These are phyloP conservation scores for Centroberyx gerrardi DNA, from an alignment of 2,797 vertebrate species.

Conservation along the genomic window DNA sequence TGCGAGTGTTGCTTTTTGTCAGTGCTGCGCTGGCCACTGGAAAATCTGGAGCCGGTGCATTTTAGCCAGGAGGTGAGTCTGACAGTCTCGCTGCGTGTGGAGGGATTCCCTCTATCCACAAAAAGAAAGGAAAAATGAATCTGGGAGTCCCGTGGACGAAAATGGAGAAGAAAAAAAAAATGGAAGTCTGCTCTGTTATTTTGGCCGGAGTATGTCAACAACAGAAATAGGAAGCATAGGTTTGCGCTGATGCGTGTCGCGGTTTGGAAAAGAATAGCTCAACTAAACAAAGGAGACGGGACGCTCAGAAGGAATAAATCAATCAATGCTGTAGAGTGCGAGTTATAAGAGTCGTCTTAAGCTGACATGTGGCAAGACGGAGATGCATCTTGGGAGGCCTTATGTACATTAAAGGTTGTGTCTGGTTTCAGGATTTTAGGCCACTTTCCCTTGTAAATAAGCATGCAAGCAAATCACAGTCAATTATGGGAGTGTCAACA, in stretches of 20 bases:
- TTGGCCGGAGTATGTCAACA: conserved; percentile 18
- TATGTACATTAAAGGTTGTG: not conserved
- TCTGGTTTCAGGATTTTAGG: conserved; percentile 28
- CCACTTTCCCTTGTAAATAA: conserved; percentile 34
- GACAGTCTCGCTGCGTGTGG: conserved; percentile 19
- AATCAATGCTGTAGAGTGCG: conserved; percentile 1
- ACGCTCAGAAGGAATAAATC: not conserved
- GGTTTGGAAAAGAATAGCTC: conserved; percentile 20
- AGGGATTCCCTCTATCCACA: conserved; percentile 47
- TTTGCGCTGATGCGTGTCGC: not conserved
- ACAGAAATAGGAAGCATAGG: conserved; percentile 15
- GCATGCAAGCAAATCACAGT: conserved; percentile 18
- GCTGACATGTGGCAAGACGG: conserved; percentile 12
- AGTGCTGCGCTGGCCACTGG: conserved; percentile 49
- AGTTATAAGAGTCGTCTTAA: not conserved
- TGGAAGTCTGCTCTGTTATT: not conserved
- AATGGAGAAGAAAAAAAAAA: not conserved
- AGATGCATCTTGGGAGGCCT: conserved; percentile 10
- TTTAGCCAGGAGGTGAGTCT: conserved; percentile 44
- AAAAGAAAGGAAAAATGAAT: conserved; percentile 16
- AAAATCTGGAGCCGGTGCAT: conserved; percentile 60
- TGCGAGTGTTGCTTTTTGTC: conserved; percentile 68
- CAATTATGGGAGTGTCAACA: not conserved
- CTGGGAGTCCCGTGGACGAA: not conserved
- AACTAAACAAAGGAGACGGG: conserved; percentile 5